A percentile compares a stretch with the other conserved stretches of the same genome.
phyloP scores from a whole-genome alignment of 2,888 invertebrate genomes.

The Ormyrus pomaceus region DNA sequence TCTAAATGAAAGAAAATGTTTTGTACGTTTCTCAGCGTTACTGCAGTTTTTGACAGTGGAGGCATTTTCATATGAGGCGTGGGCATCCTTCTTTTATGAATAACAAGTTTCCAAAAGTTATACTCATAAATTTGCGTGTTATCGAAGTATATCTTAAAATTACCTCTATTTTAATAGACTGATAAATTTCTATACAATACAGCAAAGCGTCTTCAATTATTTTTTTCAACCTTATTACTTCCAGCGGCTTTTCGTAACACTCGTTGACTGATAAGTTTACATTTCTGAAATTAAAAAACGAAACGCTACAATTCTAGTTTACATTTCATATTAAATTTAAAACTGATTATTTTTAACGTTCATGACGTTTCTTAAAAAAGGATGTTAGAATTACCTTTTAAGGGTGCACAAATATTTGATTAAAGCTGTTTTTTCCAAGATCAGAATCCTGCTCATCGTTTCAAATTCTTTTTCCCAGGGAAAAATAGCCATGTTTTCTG shows the following conservation, averaged over 20 bases:
- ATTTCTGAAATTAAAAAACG: constrained; percentile 69
- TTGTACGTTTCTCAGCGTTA: no score
- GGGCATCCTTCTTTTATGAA: no score
- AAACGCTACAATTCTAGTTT: neutral
- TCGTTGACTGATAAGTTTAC: constrained; percentile 70
- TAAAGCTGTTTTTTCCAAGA: constrained; percentile 52
- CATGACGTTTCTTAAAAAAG: neutral
- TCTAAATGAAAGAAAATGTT: no score
- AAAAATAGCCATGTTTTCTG: constrained; percentile 61
- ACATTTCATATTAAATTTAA: neutral
- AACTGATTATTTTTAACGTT: neutral
- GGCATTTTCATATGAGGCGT: no score
- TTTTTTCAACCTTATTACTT: constrained; percentile 73
- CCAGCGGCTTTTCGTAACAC: constrained; percentile 72
- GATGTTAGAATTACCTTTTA: constrained; percentile 65
- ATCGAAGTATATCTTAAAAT: no score
- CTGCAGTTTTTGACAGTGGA: no score
- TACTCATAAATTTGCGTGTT: no score
- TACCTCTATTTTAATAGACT: no score
- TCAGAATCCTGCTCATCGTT: constrained; percentile 62
- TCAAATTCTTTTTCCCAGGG: constrained; percentile 70
- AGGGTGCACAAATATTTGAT: constrained; percentile 70
- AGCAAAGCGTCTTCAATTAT: constrained; percentile 73
- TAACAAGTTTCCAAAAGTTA: no score
- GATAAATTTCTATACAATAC: constrained; percentile 34